Conservation (phyloP, 2,888 invertebrate genomes). For the Tipula unca region DNA sequence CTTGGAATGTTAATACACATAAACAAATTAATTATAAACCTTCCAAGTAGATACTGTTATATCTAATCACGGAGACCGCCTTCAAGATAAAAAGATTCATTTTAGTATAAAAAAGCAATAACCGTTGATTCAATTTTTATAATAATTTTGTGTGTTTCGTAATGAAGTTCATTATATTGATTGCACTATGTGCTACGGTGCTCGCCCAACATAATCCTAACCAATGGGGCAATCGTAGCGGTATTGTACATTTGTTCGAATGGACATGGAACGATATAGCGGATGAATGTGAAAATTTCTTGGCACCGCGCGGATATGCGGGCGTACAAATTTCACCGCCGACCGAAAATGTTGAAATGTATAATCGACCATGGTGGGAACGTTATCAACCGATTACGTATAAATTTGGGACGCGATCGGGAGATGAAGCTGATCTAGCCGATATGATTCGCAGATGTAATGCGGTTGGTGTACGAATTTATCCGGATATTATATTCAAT, state of each 20-base stretch:
- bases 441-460: conserved; percentile 72
- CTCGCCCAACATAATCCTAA: conserved; percentile 48
- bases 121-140: background rate
- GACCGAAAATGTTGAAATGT: conserved; percentile 55
- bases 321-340: conserved; percentile 69
- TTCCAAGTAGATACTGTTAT: background rate
- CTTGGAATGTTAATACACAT: background rate
- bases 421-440: conserved; percentile 57
- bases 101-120: background rate
- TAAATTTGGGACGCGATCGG: conserved; percentile 60
- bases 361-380: conserved; percentile 70
- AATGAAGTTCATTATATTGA: background rate
- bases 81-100: background rate
- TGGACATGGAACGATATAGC: conserved; percentile 80
- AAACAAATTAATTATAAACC: background rate
- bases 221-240: conserved; percentile 48
- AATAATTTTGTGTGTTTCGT: background rate
- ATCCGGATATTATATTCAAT: conserved; percentile 72
- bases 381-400: conserved; percentile 79
- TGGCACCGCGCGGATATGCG: conserved; percentile 63
- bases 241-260: conserved; percentile 70
- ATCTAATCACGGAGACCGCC: background rate
- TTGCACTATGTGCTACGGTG: background rate
- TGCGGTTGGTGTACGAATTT: conserved; percentile 65
- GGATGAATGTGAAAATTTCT: conserved; percentile 66